Evolutionary conservation across 1,140 invertebrate genomes (phyloP), one percentile per base, ranked within the genome.

Genomic region (Pseudoatta argentina): DNA sequence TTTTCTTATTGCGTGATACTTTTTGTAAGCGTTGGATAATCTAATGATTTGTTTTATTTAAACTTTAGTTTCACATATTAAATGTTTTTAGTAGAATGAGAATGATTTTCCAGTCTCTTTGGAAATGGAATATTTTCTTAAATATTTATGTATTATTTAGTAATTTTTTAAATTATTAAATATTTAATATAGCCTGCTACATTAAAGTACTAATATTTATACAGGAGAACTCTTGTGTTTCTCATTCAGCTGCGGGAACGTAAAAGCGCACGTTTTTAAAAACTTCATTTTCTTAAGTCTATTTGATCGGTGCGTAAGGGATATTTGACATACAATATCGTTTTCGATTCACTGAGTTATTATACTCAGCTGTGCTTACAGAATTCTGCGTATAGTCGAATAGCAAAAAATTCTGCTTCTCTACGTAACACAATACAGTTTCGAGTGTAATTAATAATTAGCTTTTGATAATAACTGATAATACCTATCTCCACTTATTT

Each of bases 281-380:
- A 88, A 72, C 44, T 27, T 48, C 18, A 48, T 67, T 55, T 85
- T 72, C 48, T 27, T 69, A 10, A 30, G 48, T 18, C 24, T 14
- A 14, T 75, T 83, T 27, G 72, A 75, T 55, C 30, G 24, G 39
- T 10, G n/a, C 16, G 18, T 7, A 34, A 82, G 51, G 71, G 69
- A 51, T 82, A 63, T 76, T 71, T 75, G 64, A 91, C 69, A 82
- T 69, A 71, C 44, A 79, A 64, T 27, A 48, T 79, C 66, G 48
- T 66, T 73, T 86, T 30, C 66, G 87, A 83, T 69, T 44, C 34
- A 86, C 34, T 21, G 63, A 85, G 61, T 85, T 88, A 85, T 69
- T 75, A 71, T 69, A 82, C 77, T 89, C 88, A 89, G 87, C 88
- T 89, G 88, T 82, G 85, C 76, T 72, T 63, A 89, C 71, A 86